phyloP scores from a whole-genome alignment of 2,113 vertebrate species.

The Nothocercus nigrocapillus region DNA sequence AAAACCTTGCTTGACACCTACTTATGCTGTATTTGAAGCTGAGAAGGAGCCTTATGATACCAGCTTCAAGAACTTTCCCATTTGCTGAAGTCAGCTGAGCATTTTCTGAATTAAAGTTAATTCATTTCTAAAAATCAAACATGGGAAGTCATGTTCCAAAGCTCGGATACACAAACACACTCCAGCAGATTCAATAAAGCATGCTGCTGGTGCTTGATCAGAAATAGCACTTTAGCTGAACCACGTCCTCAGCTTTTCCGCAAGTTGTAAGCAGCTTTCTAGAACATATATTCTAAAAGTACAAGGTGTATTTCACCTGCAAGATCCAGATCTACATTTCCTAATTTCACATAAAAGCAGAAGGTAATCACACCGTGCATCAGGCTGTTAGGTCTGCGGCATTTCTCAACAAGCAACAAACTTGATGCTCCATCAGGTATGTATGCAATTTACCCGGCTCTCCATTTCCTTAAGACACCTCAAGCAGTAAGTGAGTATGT shows the following conservation, averaged over 20 bases:
- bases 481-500: background rate
- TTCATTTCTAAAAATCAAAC: background rate
- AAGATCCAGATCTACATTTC: background rate
- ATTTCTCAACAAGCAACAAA: background rate
- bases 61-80: background rate
- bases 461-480: background rate
- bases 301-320: background rate
- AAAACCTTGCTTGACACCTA: background rate
- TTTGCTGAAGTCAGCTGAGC: background rate
- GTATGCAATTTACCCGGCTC: background rate
- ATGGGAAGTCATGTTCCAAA: background rate
- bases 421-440: background rate
- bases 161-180: background rate
- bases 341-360: background rate
- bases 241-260: background rate
- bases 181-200: background rate
- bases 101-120: background rate
- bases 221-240: background rate
- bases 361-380: background rate
- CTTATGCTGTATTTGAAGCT: background rate
- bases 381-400: background rate
- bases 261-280: background rate
- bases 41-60: background rate
- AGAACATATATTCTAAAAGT: background rate
- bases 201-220: background rate